These are phyloP conservation scores for Nettapus auritus DNA, from an alignment of 2,113 vertebrate genomes.

Conservation along the genomic window DNA sequence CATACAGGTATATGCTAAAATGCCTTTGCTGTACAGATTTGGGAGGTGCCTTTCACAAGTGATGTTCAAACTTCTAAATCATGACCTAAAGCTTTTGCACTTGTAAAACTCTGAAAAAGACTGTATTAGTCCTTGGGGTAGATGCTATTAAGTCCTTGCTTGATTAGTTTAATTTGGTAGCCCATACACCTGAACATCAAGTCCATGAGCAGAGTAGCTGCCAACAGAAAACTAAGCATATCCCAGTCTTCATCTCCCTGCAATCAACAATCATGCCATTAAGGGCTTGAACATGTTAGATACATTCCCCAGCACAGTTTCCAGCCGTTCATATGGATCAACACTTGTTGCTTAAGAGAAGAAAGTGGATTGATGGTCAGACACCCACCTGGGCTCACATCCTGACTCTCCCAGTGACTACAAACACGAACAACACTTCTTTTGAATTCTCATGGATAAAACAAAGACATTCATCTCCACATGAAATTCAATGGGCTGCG, in stretches of 20 bases:
- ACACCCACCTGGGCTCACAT: not conserved
- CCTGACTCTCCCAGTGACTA: not conserved
- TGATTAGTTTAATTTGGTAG: not conserved
- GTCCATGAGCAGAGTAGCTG: not conserved
- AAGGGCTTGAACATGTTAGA: not conserved
- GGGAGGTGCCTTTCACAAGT: too few species aligned
- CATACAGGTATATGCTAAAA: too few species aligned
- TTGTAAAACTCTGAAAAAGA: not conserved
- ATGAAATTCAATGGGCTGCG: not conserved
- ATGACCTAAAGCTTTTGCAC: too few species aligned
- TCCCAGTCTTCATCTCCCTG: fast-evolving
- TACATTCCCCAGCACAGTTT: not conserved
- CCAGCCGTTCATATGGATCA: not conserved
- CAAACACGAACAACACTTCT: not conserved
- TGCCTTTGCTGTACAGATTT: too few species aligned
- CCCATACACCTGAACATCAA: not conserved
- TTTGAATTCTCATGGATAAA: not conserved
- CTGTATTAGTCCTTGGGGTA: not conserved
- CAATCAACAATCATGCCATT: not conserved
- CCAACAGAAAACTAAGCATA: not conserved
- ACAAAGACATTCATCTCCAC: not conserved
- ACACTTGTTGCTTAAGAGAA: fast-evolving
- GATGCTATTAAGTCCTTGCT: not conserved
- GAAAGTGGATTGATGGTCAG: not conserved
- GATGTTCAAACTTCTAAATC: too few species aligned